Conservation (phyloP, 2,113 vertebrate species). For the Engraulis encrasicolus region DNA sequence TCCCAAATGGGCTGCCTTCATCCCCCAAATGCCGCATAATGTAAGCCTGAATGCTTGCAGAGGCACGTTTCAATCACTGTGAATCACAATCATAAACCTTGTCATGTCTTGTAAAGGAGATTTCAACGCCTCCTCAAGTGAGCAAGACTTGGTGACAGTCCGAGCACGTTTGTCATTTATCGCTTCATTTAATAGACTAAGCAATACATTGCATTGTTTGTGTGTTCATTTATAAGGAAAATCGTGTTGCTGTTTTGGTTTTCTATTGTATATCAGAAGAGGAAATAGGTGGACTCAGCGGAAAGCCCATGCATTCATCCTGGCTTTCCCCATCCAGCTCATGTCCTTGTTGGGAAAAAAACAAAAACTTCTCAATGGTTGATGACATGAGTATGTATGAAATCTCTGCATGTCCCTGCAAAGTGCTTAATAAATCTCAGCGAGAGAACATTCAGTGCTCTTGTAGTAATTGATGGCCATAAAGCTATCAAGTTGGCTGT, state of each 20-base stretch:
- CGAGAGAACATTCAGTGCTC: background rate
- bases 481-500: background rate
- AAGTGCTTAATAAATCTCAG: background rate
- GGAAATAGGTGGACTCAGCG: background rate
- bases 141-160: background rate
- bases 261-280: background rate
- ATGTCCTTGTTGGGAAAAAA: too few relatives aligned
- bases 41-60: background rate
- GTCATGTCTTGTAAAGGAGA: background rate
- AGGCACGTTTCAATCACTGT: background rate
- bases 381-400: background rate
- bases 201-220: background rate
- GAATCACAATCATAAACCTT: background rate
- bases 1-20: background rate
- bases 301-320: background rate
- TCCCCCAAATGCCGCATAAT: background rate
- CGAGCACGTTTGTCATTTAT: background rate
- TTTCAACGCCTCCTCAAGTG: background rate
- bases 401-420: background rate
- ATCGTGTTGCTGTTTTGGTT: background rate
- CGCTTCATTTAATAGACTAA: background rate
- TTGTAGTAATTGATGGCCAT: background rate
- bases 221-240: background rate
- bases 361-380: background rate
- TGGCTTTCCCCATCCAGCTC: background rate